Percentiles rank a stretch among this genome's conserved stretches.
phyloP scores from a whole-genome alignment of 2,113 vertebrate species.

The Tragelaphus strepsiceros region DNA sequence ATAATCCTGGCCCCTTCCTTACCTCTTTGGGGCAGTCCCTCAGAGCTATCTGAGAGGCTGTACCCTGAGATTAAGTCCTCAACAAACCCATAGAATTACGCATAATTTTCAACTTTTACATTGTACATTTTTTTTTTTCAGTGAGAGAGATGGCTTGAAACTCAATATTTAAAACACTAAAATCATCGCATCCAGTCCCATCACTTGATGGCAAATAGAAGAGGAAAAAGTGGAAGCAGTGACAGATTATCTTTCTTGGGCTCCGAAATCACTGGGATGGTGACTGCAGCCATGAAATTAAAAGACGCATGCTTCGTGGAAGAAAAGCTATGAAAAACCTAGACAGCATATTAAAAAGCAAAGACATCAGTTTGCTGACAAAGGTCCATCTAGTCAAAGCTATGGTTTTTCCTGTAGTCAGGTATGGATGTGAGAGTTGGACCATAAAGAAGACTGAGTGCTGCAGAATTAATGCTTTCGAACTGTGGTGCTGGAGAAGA shows the following conservation, averaged over 20 bases:
- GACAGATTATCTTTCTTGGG: neutral
- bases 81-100: neutral
- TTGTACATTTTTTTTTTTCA: neutral
- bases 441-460: neutral
- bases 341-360: neutral
- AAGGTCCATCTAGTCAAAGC: neutral
- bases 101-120: neutral
- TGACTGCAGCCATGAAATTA: neutral
- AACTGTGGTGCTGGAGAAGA: neutral
- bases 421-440: neutral
- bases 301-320: neutral
- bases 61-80: neutral
- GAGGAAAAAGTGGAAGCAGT: neutral
- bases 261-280: neutral
- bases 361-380: neutral
- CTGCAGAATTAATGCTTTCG: neutral
- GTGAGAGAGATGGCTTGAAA: neutral
- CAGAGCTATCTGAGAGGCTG: neutral
- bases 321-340: neutral
- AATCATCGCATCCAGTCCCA: neutral
- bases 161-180: neutral
- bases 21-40: neutral
- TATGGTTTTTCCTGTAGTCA: neutral
- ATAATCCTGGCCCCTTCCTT: neutral
- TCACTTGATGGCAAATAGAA: neutral